Evolutionary conservation across 2,888 invertebrate species (phyloP).

Genomic region (Hyposoter didymator): DNA sequence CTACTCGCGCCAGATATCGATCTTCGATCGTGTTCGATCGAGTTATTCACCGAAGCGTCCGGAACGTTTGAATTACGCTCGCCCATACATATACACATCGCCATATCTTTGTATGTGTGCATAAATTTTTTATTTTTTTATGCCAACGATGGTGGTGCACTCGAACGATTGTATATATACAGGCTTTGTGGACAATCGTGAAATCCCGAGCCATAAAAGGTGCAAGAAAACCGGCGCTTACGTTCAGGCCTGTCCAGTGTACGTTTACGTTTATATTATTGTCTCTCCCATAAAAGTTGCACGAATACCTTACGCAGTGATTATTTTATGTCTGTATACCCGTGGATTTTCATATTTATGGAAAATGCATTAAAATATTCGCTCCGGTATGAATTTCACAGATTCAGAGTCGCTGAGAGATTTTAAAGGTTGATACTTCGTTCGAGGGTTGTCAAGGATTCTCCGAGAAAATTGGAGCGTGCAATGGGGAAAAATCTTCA

Average conservation of each 20-base stretch:
- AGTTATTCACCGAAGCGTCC: constrained; percentile 61
- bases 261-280: constrained; percentile 50
- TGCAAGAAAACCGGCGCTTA: constrained; percentile 37
- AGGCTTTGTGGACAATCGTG: constrained; percentile 34
- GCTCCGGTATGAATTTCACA: neutral
- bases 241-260: neutral
- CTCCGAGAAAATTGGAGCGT: neutral
- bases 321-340: neutral
- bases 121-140: constrained; percentile 6
- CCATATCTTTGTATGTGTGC: neutral
- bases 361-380: neutral
- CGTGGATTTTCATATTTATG: neutral
- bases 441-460: neutral
- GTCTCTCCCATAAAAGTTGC: constrained; percentile 19
- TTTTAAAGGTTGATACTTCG: neutral
- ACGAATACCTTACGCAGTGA: neutral
- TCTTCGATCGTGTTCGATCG: constrained; percentile 70
- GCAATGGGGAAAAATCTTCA: neutral
- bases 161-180: constrained; percentile 9
- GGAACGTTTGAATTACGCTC: constrained; percentile 51
- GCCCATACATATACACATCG: constrained; percentile 36
- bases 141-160: constrained; percentile 1
- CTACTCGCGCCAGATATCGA: constrained; percentile 65
- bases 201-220: constrained; percentile 57
- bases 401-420: neutral